Evolutionary conservation across 1,140 invertebrate genomes (phyloP).

Genomic region (Pseudachorutes palmiensis): DNA sequence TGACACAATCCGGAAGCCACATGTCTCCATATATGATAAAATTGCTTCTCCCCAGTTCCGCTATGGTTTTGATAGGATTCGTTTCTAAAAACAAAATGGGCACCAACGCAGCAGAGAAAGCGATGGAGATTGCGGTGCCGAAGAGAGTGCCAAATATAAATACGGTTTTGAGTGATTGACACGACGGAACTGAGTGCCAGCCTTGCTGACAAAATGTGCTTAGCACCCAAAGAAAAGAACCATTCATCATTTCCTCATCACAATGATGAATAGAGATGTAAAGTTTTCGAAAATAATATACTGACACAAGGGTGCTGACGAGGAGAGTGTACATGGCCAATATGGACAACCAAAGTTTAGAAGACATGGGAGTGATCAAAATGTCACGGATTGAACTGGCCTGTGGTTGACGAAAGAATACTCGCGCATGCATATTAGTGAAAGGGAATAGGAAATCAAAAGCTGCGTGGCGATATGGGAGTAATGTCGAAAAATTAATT

Average conservation of each 20-base stretch:
- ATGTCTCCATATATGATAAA: background rate
- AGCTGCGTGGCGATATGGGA: no score
- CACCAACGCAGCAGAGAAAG: background rate
- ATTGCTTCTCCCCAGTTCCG: background rate
- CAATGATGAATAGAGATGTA: background rate
- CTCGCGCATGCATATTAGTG: no score
- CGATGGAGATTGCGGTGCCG: background rate
- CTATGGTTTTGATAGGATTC: background rate
- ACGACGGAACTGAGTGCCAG: background rate
- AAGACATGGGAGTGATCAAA: no score
- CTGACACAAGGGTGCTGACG: no score
- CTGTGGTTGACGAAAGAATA: no score
- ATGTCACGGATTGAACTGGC: no score
- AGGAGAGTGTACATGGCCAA: no score
- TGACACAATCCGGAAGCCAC: background rate
- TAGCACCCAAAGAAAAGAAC: background rate
- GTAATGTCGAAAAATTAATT: no score
- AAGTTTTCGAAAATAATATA: no score
- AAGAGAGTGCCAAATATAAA: background rate
- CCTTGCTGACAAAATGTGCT: background rate
- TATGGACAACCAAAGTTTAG: no score
- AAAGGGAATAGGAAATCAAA: no score
- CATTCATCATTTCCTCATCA: background rate
- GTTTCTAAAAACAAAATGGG: background rate
- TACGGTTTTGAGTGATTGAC: background rate